A percentile compares a stretch with the other conserved stretches of the same genome.
Conservation (phyloP, 2,113 vertebrate species). For the Microcebus lehilahytsara region DNA sequence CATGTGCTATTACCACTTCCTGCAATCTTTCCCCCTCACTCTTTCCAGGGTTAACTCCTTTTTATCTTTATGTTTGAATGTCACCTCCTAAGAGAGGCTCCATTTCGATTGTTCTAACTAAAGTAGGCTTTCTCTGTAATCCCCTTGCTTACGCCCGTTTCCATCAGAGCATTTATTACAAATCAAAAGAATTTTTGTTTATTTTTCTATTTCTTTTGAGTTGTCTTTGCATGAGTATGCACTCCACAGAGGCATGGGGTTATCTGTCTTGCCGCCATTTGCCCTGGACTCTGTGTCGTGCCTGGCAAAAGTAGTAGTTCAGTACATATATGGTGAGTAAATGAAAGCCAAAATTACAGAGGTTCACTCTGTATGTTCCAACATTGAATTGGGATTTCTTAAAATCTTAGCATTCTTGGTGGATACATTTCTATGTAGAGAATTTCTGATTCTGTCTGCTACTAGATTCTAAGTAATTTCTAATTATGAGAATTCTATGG, state of each 20-base stretch:
- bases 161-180: neutral
- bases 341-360: neutral
- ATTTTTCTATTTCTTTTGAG: neutral
- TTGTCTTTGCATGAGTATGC: neutral
- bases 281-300: neutral
- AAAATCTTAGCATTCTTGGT: neutral
- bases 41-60: neutral
- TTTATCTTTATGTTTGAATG: neutral
- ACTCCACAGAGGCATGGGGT: neutral
- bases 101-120: neutral
- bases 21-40: neutral
- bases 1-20: neutral
- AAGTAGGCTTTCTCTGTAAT: neutral
- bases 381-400: neutral
- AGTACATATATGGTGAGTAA: neutral
- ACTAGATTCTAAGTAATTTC: neutral
- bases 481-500: constrained; percentile 1
- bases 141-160: neutral
- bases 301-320: neutral
- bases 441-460: neutral
- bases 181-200: neutral
- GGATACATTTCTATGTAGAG: neutral
- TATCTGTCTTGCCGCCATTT: neutral
- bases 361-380: neutral
- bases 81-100: neutral